A percentile compares a stretch with the other conserved stretches of the same genome.
Evolutionary conservation across 1,140 invertebrate genomes (phyloP).

Genomic region (Bactericera cockerelli): DNA sequence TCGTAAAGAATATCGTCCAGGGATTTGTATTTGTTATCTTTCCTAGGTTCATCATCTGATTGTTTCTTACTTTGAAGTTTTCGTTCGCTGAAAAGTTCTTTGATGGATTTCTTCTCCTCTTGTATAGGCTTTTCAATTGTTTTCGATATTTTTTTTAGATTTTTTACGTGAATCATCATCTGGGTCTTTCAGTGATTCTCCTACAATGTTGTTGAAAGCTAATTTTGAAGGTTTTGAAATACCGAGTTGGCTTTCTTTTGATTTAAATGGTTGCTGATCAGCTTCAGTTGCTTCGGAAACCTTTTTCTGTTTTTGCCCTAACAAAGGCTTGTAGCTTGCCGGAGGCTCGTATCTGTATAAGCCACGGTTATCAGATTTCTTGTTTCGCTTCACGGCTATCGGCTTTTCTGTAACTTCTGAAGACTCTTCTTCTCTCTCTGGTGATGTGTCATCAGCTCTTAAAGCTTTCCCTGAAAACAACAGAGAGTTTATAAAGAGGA

Average conservation of each 20-base stretch:
- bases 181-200: background rate
- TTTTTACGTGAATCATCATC: background rate
- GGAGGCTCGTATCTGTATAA: background rate
- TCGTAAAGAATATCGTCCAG: background rate
- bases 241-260: background rate
- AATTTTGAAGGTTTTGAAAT: no score
- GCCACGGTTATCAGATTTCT: background rate
- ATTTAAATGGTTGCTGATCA: background rate
- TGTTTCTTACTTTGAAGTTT: no score
- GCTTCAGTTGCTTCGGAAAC: background rate
- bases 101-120: no score
- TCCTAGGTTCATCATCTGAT: background rate
- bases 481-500: no score
- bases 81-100: no score
- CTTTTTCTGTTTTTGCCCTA: background rate
- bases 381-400: background rate
- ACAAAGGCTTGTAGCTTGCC: background rate
- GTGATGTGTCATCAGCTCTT: background rate
- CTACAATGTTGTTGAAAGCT: background rate
- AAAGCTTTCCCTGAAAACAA: background rate
- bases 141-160: background rate
- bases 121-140: background rate
- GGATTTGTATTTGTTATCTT: background rate
- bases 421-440: background rate
- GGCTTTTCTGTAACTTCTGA: background rate